Evolutionary conservation across 2,797 vertebrate species (phyloP), one percentile per base, ranked within the genome.

Genomic region (Sebastes vulpes): DNA sequence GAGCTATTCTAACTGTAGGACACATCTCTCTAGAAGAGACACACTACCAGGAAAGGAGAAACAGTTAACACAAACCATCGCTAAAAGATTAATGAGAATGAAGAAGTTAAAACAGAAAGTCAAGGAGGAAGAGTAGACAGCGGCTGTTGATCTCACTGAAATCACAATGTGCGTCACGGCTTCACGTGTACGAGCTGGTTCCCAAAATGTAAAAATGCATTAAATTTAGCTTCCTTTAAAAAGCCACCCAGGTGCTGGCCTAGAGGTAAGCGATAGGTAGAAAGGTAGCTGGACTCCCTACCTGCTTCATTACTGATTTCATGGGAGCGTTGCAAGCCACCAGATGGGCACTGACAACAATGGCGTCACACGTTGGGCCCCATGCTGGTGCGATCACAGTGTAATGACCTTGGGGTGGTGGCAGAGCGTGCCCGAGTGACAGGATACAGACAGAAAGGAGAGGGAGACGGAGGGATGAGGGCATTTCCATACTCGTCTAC

Each of bases 291-390:
- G 16, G 81, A 84, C 92, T 92, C 86, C 90, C 88, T 86, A 82
- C 91, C 82, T 88, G 89, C 84, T 82, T 95, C 92, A 93, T 94
- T 89, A 90, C 77, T 69, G 83, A 91, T 92, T 93, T 92, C 87
- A 92, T 78, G 75, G 84, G 88, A 90, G 89, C 87, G 75, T 93
- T 92, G 93, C 92, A 93, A 90, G 86, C 75, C 84, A 91, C 83
- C 95, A 96, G 95, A 95, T 96, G 95, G 95, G 92, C 88, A 9
- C 78, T 95, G 94, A 96, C 95, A 96, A 94, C 90, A 91, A 76
- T 79, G 85, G 88, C 89, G 57, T 87, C 88, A 85, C 80, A 86
- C 85, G 64, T 79, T 75, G 77, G 71, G 74, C 82, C 84, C 81
- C 92, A 86, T 91, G 92, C 95, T 91, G 93, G 73, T 81, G 79